These are phyloP conservation scores for Pyxicephalus adspersus DNA, from an alignment of 2,113 vertebrate genomes.

Conservation along the genomic window DNA sequence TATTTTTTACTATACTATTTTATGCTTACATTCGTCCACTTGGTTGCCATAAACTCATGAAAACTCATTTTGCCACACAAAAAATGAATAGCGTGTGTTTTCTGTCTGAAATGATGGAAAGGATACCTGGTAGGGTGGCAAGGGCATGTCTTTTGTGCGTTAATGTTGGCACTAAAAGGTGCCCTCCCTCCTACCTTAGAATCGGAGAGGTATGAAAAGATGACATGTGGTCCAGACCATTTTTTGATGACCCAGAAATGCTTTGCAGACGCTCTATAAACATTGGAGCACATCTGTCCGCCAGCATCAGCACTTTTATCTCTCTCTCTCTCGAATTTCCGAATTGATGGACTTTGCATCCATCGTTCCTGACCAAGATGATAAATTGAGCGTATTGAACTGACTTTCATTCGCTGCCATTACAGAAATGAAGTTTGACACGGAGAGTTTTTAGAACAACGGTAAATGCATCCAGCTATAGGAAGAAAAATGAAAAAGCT, in stretches of 20 bases:
- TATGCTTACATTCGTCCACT: too few relatives aligned
- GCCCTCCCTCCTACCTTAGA: too few relatives aligned
- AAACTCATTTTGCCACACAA: too few relatives aligned
- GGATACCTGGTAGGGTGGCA: too few relatives aligned
- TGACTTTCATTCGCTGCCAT: conserved; percentile 39
- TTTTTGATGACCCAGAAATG: conserved; percentile 1
- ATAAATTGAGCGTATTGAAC: conserved; percentile 31
- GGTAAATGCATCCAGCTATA: conserved; percentile 25
- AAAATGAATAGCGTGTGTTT: neutral
- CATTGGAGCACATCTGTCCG: neutral
- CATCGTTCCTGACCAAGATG: conserved; percentile 21
- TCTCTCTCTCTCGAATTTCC: neutral
- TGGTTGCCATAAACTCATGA: too few relatives aligned
- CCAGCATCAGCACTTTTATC: conserved; percentile 21
- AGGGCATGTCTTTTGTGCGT: too few relatives aligned
- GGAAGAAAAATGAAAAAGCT: conserved; percentile 36
- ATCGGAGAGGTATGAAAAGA: too few relatives aligned
- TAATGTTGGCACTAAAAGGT: too few relatives aligned
- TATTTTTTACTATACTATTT: too few relatives aligned
- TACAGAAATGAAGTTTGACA: conserved; percentile 45
- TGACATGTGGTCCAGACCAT: conserved; percentile 11
- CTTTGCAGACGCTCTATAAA: too few relatives aligned
- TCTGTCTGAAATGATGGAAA: too few relatives aligned
- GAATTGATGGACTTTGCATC: conserved; percentile 43
- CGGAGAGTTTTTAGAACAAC: conserved; percentile 21